Percentiles rank a stretch among this genome's conserved stretches.
phyloP scores from a whole-genome alignment of 2,113 vertebrate genomes.

The Haliaeetus leucogaster region DNA sequence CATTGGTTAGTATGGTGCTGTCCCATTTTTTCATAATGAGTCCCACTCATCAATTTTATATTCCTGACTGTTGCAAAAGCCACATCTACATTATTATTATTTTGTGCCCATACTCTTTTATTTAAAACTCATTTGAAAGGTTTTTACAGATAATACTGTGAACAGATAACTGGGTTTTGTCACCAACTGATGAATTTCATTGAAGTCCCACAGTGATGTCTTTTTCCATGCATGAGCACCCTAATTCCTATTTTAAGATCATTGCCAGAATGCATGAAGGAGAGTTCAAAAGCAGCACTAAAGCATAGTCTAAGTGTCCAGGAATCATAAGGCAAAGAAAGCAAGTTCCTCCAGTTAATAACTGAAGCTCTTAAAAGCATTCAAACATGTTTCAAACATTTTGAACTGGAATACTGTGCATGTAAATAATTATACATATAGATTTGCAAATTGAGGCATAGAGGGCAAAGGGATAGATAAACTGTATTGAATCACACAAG shows the following conservation, averaged over 20 bases:
- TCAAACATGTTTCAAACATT: not conserved
- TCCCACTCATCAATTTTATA: constrained; percentile 16
- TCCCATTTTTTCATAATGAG: not conserved
- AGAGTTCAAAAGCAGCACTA: not conserved
- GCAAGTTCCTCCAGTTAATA: not conserved
- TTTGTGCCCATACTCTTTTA: not conserved
- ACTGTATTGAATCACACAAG: not conserved
- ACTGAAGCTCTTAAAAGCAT: not conserved
- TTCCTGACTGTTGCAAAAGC: not conserved
- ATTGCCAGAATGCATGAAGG: not conserved
- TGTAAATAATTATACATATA: not conserved
- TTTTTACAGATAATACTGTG: not conserved
- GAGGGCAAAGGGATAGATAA: not conserved
- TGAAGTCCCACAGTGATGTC: not conserved
- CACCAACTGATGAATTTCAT: not conserved
- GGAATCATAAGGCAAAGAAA: not conserved
- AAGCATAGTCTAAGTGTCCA: not conserved
- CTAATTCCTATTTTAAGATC: not conserved
- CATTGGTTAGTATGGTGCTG: not conserved
- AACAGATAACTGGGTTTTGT: not conserved
- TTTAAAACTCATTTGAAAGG: not conserved
- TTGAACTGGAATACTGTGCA: not conserved
- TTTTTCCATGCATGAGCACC: not conserved
- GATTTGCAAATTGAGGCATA: not conserved
- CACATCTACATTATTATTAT: not conserved